phyloP scores from a whole-genome alignment of 2,888 invertebrate genomes.

The Rutpela maculata region DNA sequence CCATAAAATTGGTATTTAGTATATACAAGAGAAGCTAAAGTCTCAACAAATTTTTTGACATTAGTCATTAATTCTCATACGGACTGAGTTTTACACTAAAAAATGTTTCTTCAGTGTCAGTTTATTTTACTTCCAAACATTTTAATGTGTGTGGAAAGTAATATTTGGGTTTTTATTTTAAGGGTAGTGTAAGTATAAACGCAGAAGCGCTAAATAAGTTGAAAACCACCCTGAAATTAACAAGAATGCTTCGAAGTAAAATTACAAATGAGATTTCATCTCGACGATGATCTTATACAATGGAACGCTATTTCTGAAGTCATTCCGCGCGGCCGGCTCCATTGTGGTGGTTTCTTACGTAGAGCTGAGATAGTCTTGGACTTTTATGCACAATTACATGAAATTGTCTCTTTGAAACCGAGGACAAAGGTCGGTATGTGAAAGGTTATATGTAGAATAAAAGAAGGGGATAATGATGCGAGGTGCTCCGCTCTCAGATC shows the following conservation, averaged over 20 bases:
- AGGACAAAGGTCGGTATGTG: constrained; percentile 71
- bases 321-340: constrained; percentile 68
- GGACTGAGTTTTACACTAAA: too few relatives aligned
- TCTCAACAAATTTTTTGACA: too few relatives aligned
- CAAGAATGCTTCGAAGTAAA: constrained; percentile 48
- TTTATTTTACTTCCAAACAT: too few relatives aligned
- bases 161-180: background rate
- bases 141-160: background rate
- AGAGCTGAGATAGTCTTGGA: constrained; percentile 61
- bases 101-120: too few relatives aligned
- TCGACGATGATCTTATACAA: constrained; percentile 65
- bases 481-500: constrained; percentile 67
- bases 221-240: constrained; percentile 38
- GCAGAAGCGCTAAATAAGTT: constrained; percentile 1
- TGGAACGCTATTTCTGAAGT: constrained; percentile 69
- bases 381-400: constrained; percentile 72
- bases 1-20: too few relatives aligned
- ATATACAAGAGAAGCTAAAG: too few relatives aligned
- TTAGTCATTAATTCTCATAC: too few relatives aligned
- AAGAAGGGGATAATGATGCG: constrained; percentile 72
- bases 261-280: constrained; percentile 60
- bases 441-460: constrained; percentile 74
- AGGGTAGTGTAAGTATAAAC: too few relatives aligned
- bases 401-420: constrained; percentile 70
- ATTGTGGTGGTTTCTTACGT: constrained; percentile 66